A percentile compares a stretch with the other conserved stretches of the same genome.
These are phyloP conservation scores for Drosophila sordidula DNA, from an alignment of 2,888 invertebrate species.

Conservation along the genomic window DNA sequence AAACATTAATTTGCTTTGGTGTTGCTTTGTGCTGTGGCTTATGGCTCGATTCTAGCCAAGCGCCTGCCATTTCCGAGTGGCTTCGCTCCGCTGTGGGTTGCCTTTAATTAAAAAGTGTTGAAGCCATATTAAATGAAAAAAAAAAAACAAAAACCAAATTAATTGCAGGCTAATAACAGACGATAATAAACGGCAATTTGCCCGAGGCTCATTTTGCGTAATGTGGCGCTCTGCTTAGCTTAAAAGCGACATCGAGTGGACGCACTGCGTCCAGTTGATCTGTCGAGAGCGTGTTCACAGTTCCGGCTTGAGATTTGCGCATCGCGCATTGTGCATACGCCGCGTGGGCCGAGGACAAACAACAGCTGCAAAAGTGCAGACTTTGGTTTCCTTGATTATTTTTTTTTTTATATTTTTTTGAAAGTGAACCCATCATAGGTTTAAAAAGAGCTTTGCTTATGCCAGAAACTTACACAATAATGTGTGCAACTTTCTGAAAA, in stretches of 20 bases:
- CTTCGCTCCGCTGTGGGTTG: conserved; percentile 23
- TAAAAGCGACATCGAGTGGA: conserved; percentile 55
- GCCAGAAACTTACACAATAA: conserved; percentile 20
- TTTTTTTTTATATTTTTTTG: conserved; percentile 33
- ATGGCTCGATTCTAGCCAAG: conserved; percentile 53
- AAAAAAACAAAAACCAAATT: conserved; percentile 36
- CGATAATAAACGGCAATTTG: conserved; percentile 40
- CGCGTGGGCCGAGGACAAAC: conserved; percentile 42
- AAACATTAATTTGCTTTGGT: conserved; percentile 18
- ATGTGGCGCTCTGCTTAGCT: conserved; percentile 19
- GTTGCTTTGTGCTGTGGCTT: conserved; percentile 27
- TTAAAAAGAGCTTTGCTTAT: conserved; percentile 23
- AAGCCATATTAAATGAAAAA: conserved; percentile 37
- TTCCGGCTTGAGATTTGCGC: conserved; percentile 34
- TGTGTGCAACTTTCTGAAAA: conserved; percentile 2
- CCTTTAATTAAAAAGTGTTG: conserved; percentile 67
- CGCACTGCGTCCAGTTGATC: conserved; percentile 65
- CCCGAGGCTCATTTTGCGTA: conserved; percentile 38
- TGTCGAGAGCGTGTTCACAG: conserved; percentile 23
- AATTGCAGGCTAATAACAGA: conserved; percentile 43
- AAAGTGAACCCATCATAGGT: conserved; percentile 45
- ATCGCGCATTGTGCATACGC: conserved; percentile 42
- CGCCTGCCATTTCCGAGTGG: conserved; percentile 36
- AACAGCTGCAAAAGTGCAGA: conserved; percentile 5
- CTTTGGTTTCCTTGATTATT: conserved; percentile 1